Evolutionary conservation across 2,113 vertebrate genomes (phyloP).

Genomic region (Penelope pileata): DNA sequence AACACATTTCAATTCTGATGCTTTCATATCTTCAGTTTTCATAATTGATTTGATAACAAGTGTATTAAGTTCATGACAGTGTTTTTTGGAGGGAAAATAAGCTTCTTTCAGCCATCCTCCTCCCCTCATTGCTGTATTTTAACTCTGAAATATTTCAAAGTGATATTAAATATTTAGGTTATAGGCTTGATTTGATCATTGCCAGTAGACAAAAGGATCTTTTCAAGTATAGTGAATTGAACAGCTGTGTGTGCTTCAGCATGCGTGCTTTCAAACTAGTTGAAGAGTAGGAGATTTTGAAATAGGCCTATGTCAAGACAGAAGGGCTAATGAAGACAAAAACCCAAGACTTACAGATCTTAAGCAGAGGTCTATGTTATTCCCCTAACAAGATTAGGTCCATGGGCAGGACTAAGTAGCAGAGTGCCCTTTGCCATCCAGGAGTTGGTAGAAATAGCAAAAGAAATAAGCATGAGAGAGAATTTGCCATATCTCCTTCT

Average conservation of each 20-base stretch:
- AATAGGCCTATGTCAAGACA: not conserved
- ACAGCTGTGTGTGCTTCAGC: not conserved
- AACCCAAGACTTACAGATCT: not conserved
- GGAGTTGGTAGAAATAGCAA: not conserved
- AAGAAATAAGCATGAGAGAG: not conserved
- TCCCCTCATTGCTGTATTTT: not conserved
- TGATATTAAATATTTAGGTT: slow-evolving; percentile 4
- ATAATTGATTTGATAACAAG: slow-evolving; percentile 50
- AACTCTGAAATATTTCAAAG: not conserved
- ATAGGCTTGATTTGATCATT: not conserved
- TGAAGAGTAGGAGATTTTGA: not conserved
- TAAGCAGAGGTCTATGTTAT: not conserved
- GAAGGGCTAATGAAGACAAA: not conserved
- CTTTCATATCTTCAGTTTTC: slow-evolving; percentile 32
- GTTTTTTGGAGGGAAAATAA: not conserved
- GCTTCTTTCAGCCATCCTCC: not conserved
- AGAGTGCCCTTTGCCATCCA: not conserved
- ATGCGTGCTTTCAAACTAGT: not conserved
- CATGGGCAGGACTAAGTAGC: not conserved
- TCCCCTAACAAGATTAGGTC: not conserved
- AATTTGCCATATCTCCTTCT: not conserved
- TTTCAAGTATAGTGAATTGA: not conserved
- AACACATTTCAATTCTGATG: not conserved
- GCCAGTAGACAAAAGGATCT: not conserved
- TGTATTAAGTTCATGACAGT: not conserved